phyloP scores from a whole-genome alignment of 2,888 invertebrate genomes.

The Pristionchus japonicus region DNA sequence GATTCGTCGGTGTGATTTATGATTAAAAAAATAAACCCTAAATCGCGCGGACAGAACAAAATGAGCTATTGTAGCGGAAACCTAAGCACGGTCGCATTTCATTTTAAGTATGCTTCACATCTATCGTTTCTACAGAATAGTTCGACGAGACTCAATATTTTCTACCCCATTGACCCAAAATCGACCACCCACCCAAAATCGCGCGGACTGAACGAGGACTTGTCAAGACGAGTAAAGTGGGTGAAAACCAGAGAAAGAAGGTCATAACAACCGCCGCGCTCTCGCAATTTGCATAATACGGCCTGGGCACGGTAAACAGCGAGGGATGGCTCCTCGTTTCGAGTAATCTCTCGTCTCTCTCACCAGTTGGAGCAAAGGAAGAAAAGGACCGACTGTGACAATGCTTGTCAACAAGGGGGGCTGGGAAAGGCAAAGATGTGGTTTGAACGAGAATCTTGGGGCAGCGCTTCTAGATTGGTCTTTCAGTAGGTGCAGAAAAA shows the following conservation, averaged over 20 bases:
- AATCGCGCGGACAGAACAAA: no score
- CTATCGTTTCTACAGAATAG: no score
- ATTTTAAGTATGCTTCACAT: no score
- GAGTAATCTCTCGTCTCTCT: neutral
- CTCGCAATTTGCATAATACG: conserved; percentile 17
- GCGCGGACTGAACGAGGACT: no score
- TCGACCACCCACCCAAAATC: no score
- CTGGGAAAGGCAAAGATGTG: neutral
- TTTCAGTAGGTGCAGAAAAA: neutral
- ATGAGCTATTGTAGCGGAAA: no score
- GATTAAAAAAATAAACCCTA: no score
- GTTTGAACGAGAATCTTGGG: neutral
- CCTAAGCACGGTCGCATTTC: no score
- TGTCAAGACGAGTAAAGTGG: neutral
- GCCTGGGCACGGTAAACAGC: neutral
- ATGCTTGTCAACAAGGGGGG: neutral
- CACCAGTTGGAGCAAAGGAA: neutral
- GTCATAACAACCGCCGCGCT: neutral
- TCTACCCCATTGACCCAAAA: no score
- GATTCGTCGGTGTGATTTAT: no score
- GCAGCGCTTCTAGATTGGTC: neutral
- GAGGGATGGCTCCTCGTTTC: neutral
- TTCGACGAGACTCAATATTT: no score
- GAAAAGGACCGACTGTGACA: neutral
- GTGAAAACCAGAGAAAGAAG: neutral